These are phyloP conservation scores for Zapornia atra DNA, from an alignment of 2,113 vertebrate species.

Conservation along the genomic window DNA sequence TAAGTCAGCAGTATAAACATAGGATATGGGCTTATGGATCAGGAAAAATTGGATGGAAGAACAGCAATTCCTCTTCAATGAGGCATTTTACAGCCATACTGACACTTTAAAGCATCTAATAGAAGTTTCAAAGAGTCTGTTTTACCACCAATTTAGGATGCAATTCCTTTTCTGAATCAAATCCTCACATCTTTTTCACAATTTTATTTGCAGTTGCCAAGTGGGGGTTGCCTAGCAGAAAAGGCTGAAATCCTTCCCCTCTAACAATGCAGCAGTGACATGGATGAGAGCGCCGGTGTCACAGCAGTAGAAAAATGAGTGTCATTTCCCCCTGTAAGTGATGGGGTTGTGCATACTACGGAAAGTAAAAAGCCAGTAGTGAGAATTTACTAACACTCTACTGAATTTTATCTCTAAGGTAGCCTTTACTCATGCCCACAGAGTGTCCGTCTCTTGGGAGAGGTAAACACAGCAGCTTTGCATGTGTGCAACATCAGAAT, in stretches of 20 bases:
- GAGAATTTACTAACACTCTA: background rate
- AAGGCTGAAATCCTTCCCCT: background rate
- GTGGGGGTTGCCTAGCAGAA: background rate
- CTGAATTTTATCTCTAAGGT: background rate
- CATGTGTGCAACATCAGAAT: background rate
- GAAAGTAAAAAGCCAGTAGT: background rate
- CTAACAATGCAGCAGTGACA: background rate
- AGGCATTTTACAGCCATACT: conserved; percentile 28
- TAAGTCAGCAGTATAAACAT: conserved; percentile 49
- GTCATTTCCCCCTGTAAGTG: background rate
- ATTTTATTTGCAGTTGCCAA: conserved; percentile 14
- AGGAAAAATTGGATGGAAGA: conserved; percentile 25
- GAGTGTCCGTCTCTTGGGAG: background rate
- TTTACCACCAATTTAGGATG: conserved; percentile 10
- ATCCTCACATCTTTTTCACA: background rate
- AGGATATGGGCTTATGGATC: background rate
- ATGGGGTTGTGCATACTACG: background rate
- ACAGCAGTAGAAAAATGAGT: background rate
- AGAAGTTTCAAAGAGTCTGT: conserved; percentile 18
- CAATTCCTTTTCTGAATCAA: conserved; percentile 11
- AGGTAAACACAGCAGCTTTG: background rate
- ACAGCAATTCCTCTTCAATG: conserved; percentile 46
- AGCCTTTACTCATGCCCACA: background rate
- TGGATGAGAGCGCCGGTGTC: background rate
- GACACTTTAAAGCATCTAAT: conserved; percentile 27